These are phyloP conservation scores for Murina feae DNA, from an alignment of 2,113 vertebrate genomes.

Conservation along the genomic window DNA sequence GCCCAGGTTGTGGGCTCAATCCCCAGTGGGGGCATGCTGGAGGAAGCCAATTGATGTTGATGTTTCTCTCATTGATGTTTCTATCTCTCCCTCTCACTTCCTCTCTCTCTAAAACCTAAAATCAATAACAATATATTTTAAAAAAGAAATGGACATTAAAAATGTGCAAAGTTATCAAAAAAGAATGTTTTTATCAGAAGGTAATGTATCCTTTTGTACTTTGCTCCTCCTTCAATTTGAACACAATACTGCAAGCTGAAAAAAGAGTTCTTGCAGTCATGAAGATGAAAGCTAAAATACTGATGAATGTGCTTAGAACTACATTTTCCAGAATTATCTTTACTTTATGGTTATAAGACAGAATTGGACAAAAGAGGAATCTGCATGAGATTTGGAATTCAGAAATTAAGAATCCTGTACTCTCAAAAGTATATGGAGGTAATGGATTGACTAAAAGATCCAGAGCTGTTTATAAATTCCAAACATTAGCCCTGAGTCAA, in stretches of 20 bases:
- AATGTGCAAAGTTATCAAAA: neutral
- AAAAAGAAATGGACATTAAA: neutral
- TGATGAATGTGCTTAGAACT: neutral
- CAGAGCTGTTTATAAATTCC: neutral
- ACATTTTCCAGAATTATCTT: neutral
- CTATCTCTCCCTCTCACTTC: too few species aligned
- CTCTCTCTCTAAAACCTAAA: too few species aligned
- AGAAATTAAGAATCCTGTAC: neutral
- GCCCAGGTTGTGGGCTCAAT: too few species aligned
- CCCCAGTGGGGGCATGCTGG: too few species aligned
- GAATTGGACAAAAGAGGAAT: neutral
- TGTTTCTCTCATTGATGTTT: too few species aligned
- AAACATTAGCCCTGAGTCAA: neutral
- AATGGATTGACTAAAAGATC: neutral
- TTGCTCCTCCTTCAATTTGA: neutral
- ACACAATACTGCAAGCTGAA: neutral
- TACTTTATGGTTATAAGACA: neutral
- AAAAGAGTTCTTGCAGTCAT: neutral
- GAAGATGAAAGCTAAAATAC: neutral
- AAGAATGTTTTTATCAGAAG: neutral
- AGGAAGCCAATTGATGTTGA: too few species aligned
- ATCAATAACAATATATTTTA: too few species aligned
- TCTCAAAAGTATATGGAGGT: neutral
- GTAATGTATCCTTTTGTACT: neutral
- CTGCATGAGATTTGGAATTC: neutral